phyloP scores from a whole-genome alignment of 2,888 invertebrate species.

The Ligdia adustata region DNA sequence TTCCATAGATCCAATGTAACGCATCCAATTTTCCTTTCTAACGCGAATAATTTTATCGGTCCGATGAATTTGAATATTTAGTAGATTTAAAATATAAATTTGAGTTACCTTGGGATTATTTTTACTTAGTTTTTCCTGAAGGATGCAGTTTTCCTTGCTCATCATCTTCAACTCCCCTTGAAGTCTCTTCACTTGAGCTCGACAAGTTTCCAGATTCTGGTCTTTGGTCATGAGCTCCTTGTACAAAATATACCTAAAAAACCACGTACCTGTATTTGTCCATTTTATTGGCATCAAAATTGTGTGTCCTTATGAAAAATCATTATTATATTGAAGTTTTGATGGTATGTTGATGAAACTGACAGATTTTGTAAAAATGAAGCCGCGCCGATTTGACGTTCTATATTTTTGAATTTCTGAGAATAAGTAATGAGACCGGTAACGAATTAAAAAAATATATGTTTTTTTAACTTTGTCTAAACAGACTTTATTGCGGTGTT shows the following conservation, averaged over 20 bases:
- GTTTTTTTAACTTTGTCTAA: too few species aligned
- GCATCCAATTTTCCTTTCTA: too few species aligned
- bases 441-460: too few species aligned
- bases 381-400: conserved; percentile 14
- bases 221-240: conserved; percentile 86
- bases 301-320: not conserved
- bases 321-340: conserved; percentile 10
- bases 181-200: conserved; percentile 84
- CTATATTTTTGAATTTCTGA: too few species aligned
- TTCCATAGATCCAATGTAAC: too few species aligned
- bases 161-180: conserved; percentile 86
- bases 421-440: too few species aligned
- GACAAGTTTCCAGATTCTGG: conserved; percentile 84
- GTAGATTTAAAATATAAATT: too few species aligned
- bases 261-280: conserved; percentile 50
- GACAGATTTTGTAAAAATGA: conserved; percentile 6
- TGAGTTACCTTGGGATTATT: conserved; percentile 69
- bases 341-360: not conserved
- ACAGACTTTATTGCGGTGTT: too few species aligned
- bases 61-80: too few species aligned
- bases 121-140: conserved; percentile 80
- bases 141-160: conserved; percentile 83
- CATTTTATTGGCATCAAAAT: conserved; percentile 41
- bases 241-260: conserved; percentile 85
- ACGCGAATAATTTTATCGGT: too few species aligned